A percentile compares a stretch with the other conserved stretches of the same genome.
Evolutionary conservation across 2,113 vertebrate species (phyloP).

Genomic region (Prochilodus magdalenae): DNA sequence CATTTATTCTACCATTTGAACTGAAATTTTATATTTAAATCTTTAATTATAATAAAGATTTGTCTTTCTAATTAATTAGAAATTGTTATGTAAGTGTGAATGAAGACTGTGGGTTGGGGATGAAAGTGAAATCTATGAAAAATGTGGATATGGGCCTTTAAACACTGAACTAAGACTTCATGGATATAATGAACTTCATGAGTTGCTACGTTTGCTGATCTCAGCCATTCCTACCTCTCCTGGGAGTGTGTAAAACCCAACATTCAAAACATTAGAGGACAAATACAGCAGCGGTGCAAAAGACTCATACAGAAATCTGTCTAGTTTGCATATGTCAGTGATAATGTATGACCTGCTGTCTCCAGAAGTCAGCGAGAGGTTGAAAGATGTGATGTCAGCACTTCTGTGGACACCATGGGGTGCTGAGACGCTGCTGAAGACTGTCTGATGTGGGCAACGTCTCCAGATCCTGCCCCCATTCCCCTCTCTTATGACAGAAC

Average conservation of each 20-base stretch:
- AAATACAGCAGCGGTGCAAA: not conserved
- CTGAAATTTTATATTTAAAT: no score
- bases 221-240: conserved; percentile 16
- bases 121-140: no score
- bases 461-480: not conserved
- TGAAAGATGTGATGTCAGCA: conserved; percentile 33
- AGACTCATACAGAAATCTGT: not conserved
- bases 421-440: not conserved
- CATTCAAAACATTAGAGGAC: conserved; percentile 14
- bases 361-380: not conserved
- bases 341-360: conserved; percentile 24
- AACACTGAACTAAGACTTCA: not conserved
- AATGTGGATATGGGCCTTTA: no score
- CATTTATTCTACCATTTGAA: no score
- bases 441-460: conserved; percentile 1
- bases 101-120: no score
- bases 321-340: conserved; percentile 33
- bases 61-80: no score
- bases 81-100: no score
- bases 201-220: conserved; percentile 20
- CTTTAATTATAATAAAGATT: no score
- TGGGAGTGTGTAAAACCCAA: conserved; percentile 4
- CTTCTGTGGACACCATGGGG: conserved; percentile 28
- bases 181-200: not conserved
- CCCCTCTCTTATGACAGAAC: not conserved